Base-by-base conservation (phyloP, 2,797 vertebrate genomes). In the Thunnus albacares region DNA sequence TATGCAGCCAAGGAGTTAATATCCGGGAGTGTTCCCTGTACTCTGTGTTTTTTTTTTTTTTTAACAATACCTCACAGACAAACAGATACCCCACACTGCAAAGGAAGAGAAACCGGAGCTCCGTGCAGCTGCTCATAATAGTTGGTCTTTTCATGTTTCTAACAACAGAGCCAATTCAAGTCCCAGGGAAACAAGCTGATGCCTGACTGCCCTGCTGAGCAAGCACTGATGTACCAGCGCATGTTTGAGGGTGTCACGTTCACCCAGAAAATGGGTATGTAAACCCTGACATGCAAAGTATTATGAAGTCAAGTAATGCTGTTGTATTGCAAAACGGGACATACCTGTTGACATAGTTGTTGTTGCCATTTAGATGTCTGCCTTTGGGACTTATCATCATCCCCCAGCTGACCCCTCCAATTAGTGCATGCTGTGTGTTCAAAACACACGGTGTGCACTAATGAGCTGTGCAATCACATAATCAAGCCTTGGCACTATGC, bases 191-290 rank as follows among this genome's bases (percentile, higher is more conserved):
- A 17, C 67, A 81, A 89, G 66, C 93, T 96, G 87, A 86, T 87
- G 13, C 93, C 95, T 0, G 93, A 94, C 4, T 68, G 63, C 49
- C 47, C 83, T 0, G 55, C 26, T 0, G 93, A 93, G 26, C 85
- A 84, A 28, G 96, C 94, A 0, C 14, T 85, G 65, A 93, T 95
- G 89, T 92, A 87, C 75, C 96, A 96, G 80, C 94, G 93, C 74
- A 86, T 90, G 77, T 91, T 95, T 71, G 96, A 96, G 86, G 68
- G 66, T 0, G 6, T 70, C 1, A 12, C 86, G 0, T 69, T 96
- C 24, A 33, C 2, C 24, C 71, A 94, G 61, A 96, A 93, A 83
- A 55, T 86, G 6, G 81, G 96, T 96, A 91, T 6, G 92, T 71
- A 51, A 1, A 3, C 8, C 13, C 17, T 57, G 8, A 62, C 1